Evolutionary conservation across 1,140 invertebrate species (phyloP).

Genomic region (Helicoverpa zea): DNA sequence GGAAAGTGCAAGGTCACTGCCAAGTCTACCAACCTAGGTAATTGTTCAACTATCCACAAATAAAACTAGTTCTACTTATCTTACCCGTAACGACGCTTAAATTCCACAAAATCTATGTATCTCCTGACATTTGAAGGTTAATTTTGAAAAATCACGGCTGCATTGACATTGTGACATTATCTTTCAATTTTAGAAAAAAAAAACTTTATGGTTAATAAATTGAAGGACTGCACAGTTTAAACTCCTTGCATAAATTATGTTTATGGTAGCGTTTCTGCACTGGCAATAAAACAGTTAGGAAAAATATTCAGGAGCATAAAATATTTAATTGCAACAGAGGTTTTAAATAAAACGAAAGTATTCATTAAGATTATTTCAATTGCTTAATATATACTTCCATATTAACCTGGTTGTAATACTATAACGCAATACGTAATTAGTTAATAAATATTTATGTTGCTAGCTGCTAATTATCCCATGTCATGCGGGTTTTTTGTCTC

Average conservation of each 20-base stretch:
- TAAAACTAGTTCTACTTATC: background rate
- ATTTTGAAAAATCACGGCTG: constrained; percentile 1
- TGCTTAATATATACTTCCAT: background rate
- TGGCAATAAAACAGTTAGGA: background rate
- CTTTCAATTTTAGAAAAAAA: background rate
- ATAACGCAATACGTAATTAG: background rate
- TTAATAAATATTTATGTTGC: background rate
- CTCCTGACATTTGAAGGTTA: background rate
- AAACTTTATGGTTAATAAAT: background rate
- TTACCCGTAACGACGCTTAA: background rate
- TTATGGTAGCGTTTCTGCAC: background rate
- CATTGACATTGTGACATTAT: background rate
- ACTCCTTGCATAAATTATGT: background rate
- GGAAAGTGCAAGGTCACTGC: constrained; percentile 35
- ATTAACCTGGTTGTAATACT: background rate
- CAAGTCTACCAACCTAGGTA: background rate
- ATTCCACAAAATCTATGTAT: background rate
- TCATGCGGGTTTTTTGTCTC: constrained; percentile 31
- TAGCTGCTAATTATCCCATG: constrained; percentile 5
- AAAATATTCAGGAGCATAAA: background rate
- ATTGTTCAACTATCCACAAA: constrained; percentile 27
- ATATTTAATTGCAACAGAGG: background rate
- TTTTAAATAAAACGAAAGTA: constrained; percentile 3
- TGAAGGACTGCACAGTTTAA: background rate
- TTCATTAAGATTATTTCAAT: background rate